A percentile compares a stretch with the other conserved stretches of the same genome.
Evolutionary conservation across 2,888 invertebrate species (phyloP).

Genomic region (Pollenia labialis): DNA sequence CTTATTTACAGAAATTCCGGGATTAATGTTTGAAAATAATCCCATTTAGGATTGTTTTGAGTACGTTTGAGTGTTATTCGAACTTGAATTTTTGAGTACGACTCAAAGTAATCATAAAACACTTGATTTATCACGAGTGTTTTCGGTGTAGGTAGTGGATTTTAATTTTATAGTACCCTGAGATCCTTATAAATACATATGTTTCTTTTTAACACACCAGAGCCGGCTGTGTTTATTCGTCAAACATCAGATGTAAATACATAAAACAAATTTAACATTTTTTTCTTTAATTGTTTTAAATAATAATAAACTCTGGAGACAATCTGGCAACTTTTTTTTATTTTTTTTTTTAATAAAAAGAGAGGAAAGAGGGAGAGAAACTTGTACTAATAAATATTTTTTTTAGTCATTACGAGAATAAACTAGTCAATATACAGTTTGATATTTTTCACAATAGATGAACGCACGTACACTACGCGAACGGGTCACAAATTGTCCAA

Average conservation of each 20-base stretch:
- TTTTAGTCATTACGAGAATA: conserved; percentile 39
- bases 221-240: too few species aligned
- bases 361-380: neutral
- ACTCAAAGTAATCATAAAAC: too few species aligned
- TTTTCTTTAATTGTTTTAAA: conserved; percentile 1
- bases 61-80: too few species aligned
- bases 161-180: too few species aligned
- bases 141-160: too few species aligned
- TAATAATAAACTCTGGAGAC: neutral
- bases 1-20: too few species aligned
- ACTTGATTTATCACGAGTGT: too few species aligned
- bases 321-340: conserved; percentile 55
- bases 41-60: too few species aligned
- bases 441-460: conserved; percentile 74
- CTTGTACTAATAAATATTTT: conserved; percentile 12
- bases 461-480: conserved; percentile 68
- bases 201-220: too few species aligned
- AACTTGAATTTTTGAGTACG: too few species aligned
- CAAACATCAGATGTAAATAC: neutral
- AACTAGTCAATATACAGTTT: conserved; percentile 62
- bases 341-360: neutral
- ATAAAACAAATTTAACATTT: conserved; percentile 13
- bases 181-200: too few species aligned
- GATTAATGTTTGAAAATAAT: too few species aligned
- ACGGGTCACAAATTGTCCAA: conserved; percentile 74